phyloP scores from a whole-genome alignment of 2,797 vertebrate genomes.

The Sparidentex hasta region DNA sequence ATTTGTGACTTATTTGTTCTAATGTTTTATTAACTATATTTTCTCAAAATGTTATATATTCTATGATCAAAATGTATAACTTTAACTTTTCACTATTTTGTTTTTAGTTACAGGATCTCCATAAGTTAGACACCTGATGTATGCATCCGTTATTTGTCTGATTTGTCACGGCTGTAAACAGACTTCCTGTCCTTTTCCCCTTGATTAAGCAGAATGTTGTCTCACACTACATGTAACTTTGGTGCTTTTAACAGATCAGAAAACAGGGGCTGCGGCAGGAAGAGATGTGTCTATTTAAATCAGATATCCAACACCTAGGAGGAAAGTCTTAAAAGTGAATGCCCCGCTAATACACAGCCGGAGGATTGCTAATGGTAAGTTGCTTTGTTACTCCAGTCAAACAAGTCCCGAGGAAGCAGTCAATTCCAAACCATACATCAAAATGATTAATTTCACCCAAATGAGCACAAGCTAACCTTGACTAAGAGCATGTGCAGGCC shows the following conservation, averaged over 20 bases:
- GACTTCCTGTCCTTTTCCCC: not conserved
- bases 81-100: not conserved
- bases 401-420: conserved; percentile 94
- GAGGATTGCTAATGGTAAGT: conserved; percentile 96
- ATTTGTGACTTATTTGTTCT: not conserved
- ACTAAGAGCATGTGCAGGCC: conserved; percentile 87
- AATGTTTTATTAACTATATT: not conserved
- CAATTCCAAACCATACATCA: conserved; percentile 98
- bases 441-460: conserved; percentile 99
- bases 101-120: not conserved
- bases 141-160: not conserved
- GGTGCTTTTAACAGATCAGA: not conserved
- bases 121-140: not conserved
- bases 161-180: not conserved
- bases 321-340: conserved; percentile 89
- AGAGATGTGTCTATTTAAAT: conserved; percentile 77
- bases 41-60: not conserved
- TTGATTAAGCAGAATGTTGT: not conserved
- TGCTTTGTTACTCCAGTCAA: conserved; percentile 99
- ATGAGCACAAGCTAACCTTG: conserved; percentile 98
- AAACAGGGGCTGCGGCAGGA: conserved; percentile 38
- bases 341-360: conserved; percentile 93
- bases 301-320: conserved; percentile 80
- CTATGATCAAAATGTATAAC: not conserved
- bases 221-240: not conserved